Evolutionary conservation across 2,888 invertebrate genomes (phyloP).

Genomic region (Eretmocerus hayati): DNA sequence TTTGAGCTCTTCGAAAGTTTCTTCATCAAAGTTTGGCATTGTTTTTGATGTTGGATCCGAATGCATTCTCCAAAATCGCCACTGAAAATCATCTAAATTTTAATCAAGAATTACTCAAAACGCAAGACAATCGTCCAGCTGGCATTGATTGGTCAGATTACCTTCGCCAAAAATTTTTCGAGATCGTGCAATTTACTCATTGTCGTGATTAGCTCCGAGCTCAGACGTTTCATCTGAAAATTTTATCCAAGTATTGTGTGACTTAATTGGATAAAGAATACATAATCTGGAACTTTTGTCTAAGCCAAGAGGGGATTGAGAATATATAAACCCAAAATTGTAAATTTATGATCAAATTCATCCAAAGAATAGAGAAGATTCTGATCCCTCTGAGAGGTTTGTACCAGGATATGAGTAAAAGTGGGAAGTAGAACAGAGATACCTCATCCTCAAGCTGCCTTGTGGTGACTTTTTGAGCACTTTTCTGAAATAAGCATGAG

Average conservation of each 20-base stretch:
- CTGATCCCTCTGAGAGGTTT: too few relatives aligned
- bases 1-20: conserved; percentile 13
- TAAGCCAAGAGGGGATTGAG: too few relatives aligned
- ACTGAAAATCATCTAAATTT: conserved; percentile 37
- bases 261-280: too few relatives aligned
- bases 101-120: conserved; percentile 29
- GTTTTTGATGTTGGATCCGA: conserved; percentile 11
- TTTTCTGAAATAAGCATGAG: conserved; percentile 30
- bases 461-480: conserved; percentile 31
- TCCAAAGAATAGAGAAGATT: too few relatives aligned
- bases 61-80: conserved; percentile 26
- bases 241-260: conserved; percentile 2
- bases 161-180: conserved; percentile 36
- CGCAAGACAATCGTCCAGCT: not conserved
- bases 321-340: not conserved
- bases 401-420: too few relatives aligned
- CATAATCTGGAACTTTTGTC: too few relatives aligned
- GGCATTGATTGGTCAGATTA: conserved; percentile 21
- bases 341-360: too few relatives aligned
- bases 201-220: conserved; percentile 28
- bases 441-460: conserved; percentile 36
- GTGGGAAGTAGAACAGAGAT: too few relatives aligned
- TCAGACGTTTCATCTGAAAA: conserved; percentile 33
- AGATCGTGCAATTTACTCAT: conserved; percentile 33
- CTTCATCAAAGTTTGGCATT: conserved; percentile 19